These are phyloP conservation scores for Mionectes macconnelli DNA, from an alignment of 2,113 vertebrate species.

Conservation along the genomic window DNA sequence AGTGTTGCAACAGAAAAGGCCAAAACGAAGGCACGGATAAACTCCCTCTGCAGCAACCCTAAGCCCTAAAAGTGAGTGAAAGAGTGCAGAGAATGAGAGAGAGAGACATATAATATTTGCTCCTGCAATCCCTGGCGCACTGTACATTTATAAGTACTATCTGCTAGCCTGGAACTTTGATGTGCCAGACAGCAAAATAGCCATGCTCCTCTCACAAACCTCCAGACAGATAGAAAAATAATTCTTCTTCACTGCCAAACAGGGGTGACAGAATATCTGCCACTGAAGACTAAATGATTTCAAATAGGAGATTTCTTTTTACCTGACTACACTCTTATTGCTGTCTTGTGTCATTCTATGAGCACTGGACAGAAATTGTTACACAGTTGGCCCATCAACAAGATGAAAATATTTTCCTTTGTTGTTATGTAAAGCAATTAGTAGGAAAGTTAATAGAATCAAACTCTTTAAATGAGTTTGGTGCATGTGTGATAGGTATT, in stretches of 20 bases:
- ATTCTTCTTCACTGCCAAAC: neutral
- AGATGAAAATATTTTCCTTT: slow-evolving; percentile 1
- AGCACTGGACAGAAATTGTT: neutral
- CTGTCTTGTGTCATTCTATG: neutral
- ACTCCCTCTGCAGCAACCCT: neutral
- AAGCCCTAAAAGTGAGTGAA: neutral
- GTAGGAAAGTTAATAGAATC: neutral
- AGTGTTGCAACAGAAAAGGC: neutral
- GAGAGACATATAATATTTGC: neutral
- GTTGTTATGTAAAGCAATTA: slow-evolving; percentile 16
- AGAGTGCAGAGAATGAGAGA: neutral
- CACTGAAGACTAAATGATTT: neutral
- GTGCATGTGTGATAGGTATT: neutral
- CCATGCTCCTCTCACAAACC: neutral
- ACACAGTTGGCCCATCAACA: neutral
- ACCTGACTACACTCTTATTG: neutral
- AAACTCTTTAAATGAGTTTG: slow-evolving; percentile 29
- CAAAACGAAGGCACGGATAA: neutral
- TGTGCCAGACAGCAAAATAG: slow-evolving; percentile 38
- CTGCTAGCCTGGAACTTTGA: slow-evolving; percentile 2
- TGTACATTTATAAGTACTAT: slow-evolving; percentile 11
- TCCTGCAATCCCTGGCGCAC: neutral
- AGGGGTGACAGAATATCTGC: neutral
- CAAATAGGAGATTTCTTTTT: neutral
- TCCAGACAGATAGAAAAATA: slow-evolving; percentile 3